Evolutionary conservation across 2,888 invertebrate species (phyloP), one percentile per base, ranked within the genome.

Genomic region (Gibbula magus): DNA sequence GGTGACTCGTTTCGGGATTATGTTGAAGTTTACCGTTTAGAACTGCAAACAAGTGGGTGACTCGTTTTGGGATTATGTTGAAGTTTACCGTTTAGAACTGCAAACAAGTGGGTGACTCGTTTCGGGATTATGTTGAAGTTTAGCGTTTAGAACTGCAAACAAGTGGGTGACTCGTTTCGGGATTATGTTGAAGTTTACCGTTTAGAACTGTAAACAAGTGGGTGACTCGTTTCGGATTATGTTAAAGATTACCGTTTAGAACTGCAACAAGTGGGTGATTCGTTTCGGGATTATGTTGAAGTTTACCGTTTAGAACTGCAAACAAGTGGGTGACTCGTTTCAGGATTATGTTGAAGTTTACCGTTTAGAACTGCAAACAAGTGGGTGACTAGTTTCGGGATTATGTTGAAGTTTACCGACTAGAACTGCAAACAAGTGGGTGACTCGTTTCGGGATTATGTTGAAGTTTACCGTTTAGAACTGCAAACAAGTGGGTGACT

Each of bases 291-390:
- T 8, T 8, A 8, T 10, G 45, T 1, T 13, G 1, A 45, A 1
- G 45, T 4, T 45, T 85, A 93, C 93, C 98, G 93, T 96, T 95
- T 90, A 97, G 96, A 54, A 97, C 95, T 4, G 95, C 95, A 93
- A 98, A 97, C 77, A 93, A 89, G 86, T 93, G 91, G 74, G 94
- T 94, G 0, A 97, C 93, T 82, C 98, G 92, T 80, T 94, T 94
- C 85, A 10, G 1, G 45, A 45, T 8, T 8, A 8, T 10, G 45
- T 1, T 13, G 1, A 45, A 1, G 45, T 4, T 45, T 85, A 93
- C 93, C 98, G 93, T 96, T 95, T 90, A 97, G 96, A 54, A 97
- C 95, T 4, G 95, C 95, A 93, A 98, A 97, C 77, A 93, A 89
- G 86, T 93, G 91, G 74, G 94, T 94, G 0, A 97, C 93, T 82